Base-by-base conservation (phyloP, 1,140 invertebrate species). In the Helicoverpa zea region DNA sequence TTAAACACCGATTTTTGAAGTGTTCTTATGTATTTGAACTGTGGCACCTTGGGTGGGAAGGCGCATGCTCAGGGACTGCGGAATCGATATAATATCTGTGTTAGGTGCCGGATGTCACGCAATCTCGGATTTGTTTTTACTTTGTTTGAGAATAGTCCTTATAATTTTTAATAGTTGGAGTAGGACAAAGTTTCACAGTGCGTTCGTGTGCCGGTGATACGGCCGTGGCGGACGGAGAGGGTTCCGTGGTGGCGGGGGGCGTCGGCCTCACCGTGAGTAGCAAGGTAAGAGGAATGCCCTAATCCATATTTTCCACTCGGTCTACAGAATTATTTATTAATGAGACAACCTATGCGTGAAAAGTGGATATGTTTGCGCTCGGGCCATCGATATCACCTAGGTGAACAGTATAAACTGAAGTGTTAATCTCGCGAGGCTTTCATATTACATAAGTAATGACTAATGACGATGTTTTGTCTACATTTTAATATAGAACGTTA, bases 231-330 rank as follows among this genome's bases (percentile, higher is more conserved):
- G 93, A 94, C 73, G 87, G 89, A 78, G 93, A 94, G 84, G 85
- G 84, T 84, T 86, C 89, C 68, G 86, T 82, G 79, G 86, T 88
- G 84, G 89, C 91, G 93, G 92, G 87, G 86, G 92, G 91, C 91
- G 91, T 92, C 88, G 91, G 93, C 93, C 93, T 94, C 91, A 81
- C 92, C 93, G 93, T 94, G 93, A 92, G 88, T 90, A 94, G 93
- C 87, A 94, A 94, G 93, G 93, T 94, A 81, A 77, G 66, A 43
- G 73, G 49, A 68, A 49, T 75, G 35, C 35, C n/a, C 18, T 35
- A 61, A 16, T 59, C 35, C 72, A 43, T 54, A 23, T 54, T 66
- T 66, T 54, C 49, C 68, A 54, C 47, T 52, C 49, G 5, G 12
- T n/a, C 10, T 23, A 72, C 52, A 29, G 68, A 51, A 54, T 56